phyloP scores from a whole-genome alignment of 2,888 invertebrate species.

The Ametastegia equiseti region DNA sequence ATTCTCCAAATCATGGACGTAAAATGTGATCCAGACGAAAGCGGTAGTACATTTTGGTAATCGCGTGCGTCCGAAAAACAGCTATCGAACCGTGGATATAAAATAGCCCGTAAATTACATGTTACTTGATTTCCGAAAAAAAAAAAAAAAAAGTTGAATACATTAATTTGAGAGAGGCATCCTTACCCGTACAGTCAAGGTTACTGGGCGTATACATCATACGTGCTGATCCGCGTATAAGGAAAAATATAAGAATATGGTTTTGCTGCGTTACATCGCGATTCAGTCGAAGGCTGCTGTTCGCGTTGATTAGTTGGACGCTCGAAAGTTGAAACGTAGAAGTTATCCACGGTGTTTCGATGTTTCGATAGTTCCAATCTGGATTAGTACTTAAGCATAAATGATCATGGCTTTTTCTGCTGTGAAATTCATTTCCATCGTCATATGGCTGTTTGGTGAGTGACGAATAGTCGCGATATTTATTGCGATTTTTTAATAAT shows the following conservation, averaged over 20 bases:
- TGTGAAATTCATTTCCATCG: background rate
- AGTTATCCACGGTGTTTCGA: background rate
- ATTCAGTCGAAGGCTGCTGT: conserved; percentile 1
- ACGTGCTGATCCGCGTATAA: background rate
- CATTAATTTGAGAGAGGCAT: background rate
- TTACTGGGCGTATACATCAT: background rate
- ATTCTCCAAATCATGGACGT: too few relatives aligned
- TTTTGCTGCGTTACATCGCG: background rate
- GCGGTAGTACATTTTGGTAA: too few relatives aligned
- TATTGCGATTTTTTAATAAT: background rate
- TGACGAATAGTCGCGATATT: background rate
- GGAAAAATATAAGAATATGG: background rate
- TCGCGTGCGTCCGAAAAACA: too few relatives aligned
- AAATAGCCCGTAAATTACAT: background rate
- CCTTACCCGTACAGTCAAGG: background rate
- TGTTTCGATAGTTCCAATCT: background rate
- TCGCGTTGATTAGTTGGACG: background rate
- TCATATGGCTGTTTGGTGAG: background rate
- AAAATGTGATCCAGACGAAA: too few relatives aligned
- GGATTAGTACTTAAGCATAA: background rate
- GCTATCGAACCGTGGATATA: too few relatives aligned
- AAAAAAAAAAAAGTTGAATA: background rate
- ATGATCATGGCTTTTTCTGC: background rate
- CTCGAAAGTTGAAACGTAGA: background rate
- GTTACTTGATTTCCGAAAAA: too few relatives aligned